Evolutionary conservation across 2,888 invertebrate genomes (phyloP), one percentile per base, ranked within the genome.

Genomic region (Callimorpha dominula): DNA sequence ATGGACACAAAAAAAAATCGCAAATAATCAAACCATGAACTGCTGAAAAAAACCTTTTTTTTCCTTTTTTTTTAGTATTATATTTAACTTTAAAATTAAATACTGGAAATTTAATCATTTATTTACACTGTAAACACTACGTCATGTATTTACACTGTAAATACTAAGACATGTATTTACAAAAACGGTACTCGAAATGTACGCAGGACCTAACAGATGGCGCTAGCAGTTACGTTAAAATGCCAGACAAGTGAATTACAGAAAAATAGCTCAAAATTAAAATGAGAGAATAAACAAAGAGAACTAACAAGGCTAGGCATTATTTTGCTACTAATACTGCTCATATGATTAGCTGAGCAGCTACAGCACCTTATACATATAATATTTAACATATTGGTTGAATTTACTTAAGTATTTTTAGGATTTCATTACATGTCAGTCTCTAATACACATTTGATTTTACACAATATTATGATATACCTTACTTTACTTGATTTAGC

Each of bases 201-300:
- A n/a, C 31, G 9, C 11, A 9, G 7, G 9, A 31, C 43, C 42
- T 31, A 82, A 85, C 65, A 89, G 89, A 88, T 88, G 89, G 89
- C 88, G 86, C 80, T 85, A 83, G 76, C 71, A 77, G 84, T 80
- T 17, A 46, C 62, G 31, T 69, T 65, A 60, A 76, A 65, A 46
- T 31, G 54, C 12, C 12, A 63, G 20, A 43, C 7, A 70, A 43
- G 43, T 50, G 4, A 9, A 31, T 31, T 43, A 46, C 14, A 68
- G 68, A 60, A 60, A 60, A 68, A 60, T 8, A 17, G 12, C 11
- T 57, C 3, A 46, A 57, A 60, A 31, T 15, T 8, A 49, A 15
- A 60, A 68, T 31, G 17, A 17, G 60, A 68, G 17, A 68, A 60
- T 17, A 49, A 68, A 68, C 60, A 68, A 68, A 46, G 43, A 20